These are phyloP conservation scores for Apotomis turbidana DNA, from an alignment of 2,888 invertebrate species.

Conservation along the genomic window DNA sequence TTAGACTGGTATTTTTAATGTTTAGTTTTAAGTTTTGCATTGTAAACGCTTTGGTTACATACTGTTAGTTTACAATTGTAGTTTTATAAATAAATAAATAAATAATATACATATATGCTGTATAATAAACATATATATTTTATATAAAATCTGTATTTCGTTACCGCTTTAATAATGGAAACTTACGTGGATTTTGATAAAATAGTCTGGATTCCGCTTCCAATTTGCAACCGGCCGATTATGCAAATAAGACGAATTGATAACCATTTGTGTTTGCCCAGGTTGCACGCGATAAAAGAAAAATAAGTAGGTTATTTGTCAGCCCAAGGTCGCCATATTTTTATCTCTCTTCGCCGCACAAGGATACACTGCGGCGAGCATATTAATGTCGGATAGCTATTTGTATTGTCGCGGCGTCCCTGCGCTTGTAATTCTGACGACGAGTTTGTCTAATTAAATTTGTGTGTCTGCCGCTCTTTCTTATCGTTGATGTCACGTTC, in stretches of 20 bases:
- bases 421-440: neutral
- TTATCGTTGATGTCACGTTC: neutral
- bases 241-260: conserved; percentile 10
- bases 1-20: too few species aligned
- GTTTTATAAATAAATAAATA: too few species aligned
- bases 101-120: too few species aligned
- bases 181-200: neutral
- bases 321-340: conserved; percentile 1
- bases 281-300: conserved; percentile 5
- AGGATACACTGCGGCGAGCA: conserved; percentile 3
- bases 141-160: too few species aligned
- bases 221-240: neutral
- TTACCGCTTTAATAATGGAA: too few species aligned
- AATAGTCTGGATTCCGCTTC: neutral
- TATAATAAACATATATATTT: too few species aligned
- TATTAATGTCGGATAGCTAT: conserved; percentile 13
- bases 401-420: conserved; percentile 1
- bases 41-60: too few species aligned
- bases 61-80: too few species aligned
- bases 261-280: conserved; percentile 8
- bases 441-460: neutral
- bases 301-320: conserved; percentile 20
- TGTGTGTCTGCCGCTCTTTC: neutral
- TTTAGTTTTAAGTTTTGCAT: too few species aligned
- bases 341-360: neutral